Percentiles rank a stretch among this genome's conserved stretches.
Conservation (phyloP, 2,888 invertebrate species). For the Xestoiulus laeticollis region DNA sequence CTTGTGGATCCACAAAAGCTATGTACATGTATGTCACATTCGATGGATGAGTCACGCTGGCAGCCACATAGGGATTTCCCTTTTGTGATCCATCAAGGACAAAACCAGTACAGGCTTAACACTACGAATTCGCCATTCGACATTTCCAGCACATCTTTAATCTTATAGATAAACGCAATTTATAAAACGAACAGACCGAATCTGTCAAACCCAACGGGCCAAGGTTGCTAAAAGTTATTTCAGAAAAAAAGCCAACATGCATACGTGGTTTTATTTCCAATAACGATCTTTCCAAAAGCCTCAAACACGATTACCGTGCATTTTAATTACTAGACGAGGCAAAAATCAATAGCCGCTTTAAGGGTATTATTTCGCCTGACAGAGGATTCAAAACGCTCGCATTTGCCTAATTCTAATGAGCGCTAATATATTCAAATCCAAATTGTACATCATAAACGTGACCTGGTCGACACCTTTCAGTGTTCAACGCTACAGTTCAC, state of each 20-base stretch:
- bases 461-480: not conserved
- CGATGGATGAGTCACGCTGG: not conserved
- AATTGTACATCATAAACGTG: not conserved
- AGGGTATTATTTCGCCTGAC: not conserved
- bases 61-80: not conserved
- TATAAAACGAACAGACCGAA: not conserved
- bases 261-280: not conserved
- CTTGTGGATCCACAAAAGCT: constrained; percentile 17
- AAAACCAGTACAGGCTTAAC: not conserved
- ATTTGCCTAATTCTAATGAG: too few species aligned
- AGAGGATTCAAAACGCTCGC: too few species aligned
- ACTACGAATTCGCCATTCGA: not conserved
- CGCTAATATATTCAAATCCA: not conserved
- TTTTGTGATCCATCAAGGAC: constrained; percentile 26
- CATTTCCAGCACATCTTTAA: not conserved
- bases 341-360: not conserved
- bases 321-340: not conserved
- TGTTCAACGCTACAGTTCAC: not conserved
- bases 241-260: not conserved
- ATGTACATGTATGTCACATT: not conserved
- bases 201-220: not conserved
- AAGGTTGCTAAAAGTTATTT: not conserved
- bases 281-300: not conserved
- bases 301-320: not conserved
- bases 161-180: not conserved